Percentiles rank a stretch among this genome's conserved stretches.
phyloP scores from a whole-genome alignment of 2,113 vertebrate genomes.

The Dipodomys ordii region DNA sequence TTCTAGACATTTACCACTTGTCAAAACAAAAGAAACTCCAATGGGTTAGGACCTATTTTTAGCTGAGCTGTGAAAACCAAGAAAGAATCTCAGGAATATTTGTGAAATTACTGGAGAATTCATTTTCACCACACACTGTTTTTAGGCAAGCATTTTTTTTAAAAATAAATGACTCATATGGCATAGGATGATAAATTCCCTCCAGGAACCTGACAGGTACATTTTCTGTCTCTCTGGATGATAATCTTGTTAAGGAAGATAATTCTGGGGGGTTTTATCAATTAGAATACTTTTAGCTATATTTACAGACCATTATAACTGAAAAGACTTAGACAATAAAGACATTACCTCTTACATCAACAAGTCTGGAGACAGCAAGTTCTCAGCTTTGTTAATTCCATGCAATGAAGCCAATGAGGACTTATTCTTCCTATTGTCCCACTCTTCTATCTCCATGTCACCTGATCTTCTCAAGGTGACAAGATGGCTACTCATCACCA shows the following conservation, averaged over 20 bases:
- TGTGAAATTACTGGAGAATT: neutral
- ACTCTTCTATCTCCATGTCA: neutral
- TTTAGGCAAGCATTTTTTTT: neutral
- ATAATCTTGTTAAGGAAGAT: neutral
- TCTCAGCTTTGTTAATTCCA: neutral
- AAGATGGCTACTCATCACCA: no score
- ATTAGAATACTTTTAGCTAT: neutral
- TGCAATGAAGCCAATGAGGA: neutral
- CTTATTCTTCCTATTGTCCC: neutral
- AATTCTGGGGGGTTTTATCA: neutral
- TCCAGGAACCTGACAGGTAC: neutral
- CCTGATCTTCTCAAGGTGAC: neutral
- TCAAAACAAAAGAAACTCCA: conserved; percentile 49
- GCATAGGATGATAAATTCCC: neutral
- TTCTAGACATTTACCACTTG: conserved; percentile 33
- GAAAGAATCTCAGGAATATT: neutral
- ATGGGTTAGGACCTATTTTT: neutral
- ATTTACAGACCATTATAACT: neutral
- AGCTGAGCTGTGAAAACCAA: neutral
- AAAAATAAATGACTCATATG: neutral
- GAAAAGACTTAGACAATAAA: neutral
- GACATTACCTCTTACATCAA: neutral
- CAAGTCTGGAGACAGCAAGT: neutral
- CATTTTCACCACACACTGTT: neutral
- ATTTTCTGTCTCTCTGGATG: neutral